Evolutionary conservation across 2,797 vertebrate species (phyloP).

Genomic region (Falco novaeseelandiae): DNA sequence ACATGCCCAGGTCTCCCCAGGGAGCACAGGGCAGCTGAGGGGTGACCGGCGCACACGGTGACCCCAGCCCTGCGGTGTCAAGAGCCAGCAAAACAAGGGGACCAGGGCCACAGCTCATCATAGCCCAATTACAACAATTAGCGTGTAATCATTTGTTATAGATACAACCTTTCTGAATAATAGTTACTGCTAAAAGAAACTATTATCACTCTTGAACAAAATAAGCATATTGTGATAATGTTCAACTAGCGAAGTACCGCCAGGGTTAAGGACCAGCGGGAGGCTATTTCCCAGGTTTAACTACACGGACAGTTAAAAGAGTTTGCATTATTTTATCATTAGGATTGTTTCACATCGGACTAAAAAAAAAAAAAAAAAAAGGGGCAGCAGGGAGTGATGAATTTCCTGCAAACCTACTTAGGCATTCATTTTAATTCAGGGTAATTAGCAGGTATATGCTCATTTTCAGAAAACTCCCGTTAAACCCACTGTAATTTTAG

Average conservation of each 20-base stretch:
- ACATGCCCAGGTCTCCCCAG: not conserved
- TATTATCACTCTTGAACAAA: not conserved
- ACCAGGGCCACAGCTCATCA: not conserved
- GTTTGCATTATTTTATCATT: not conserved
- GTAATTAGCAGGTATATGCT: not conserved
- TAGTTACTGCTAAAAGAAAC: rapidly evolving
- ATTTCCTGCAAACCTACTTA: not conserved
- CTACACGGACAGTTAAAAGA: not conserved
- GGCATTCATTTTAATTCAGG: not conserved
- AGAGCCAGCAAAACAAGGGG: not conserved
- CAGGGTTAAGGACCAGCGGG: not conserved
- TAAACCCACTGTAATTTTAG: not conserved
- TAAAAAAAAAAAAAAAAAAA: not conserved
- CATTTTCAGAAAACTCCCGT: not conserved
- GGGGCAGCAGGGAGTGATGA: not conserved
- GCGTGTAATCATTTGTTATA: rapidly evolving
- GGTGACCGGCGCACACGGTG: rapidly evolving
- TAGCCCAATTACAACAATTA: not conserved
- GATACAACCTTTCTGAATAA: not conserved
- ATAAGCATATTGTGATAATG: rapidly evolving
- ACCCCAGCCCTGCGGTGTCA: rapidly evolving
- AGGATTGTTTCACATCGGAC: not conserved
- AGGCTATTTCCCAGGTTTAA: not conserved
- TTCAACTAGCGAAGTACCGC: not conserved
- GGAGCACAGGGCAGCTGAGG: not conserved